Base-by-base conservation (phyloP, 2,888 invertebrate species). In the Ptychoptera albimana region DNA sequence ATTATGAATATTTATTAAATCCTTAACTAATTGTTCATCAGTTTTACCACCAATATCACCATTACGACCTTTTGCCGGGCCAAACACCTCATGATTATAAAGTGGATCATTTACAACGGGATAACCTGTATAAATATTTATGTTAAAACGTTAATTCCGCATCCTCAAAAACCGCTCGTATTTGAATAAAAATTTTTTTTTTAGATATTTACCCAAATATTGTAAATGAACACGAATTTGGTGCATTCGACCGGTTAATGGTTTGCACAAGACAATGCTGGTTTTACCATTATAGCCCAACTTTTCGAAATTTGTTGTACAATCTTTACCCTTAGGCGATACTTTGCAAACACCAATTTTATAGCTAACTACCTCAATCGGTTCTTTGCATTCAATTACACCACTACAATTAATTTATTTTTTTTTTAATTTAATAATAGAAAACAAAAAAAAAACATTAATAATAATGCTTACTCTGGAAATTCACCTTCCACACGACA, bases 171-270 rank as follows among this genome's bases (percentile, higher is more conserved):
- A 14, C 30, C 35, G 10, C 23, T 40, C 8, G 6, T 29, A 2
- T 9, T n/a, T 38, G n/a, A 11, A 10, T 38, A 6, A 37, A 37
- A 32, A 13, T 9, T 30, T 40, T 40, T 39, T 8, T 38, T 38
- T 8, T 30, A 40, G 31, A 31, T 14, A 31, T 67, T 65, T 61
- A 89, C 92, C 97, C 57, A 98, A 73, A 66, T 86, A 98, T 68
- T 99, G 98, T 50, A 97, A 75, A 67, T 99, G 98, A 30, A 98
- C 94, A 50, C 98, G 75, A 54, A 98, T 98, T 70, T 98, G 98
- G 65, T 98, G 98, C 82, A 97, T 98, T 50, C 98, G 73, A 2
- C 98, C 98, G 1, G 97, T 97, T 59, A 85, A 82, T 1, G 97
- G 97, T 59, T 82, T 81, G 69, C 94, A 96, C 32, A 86, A 74